These are phyloP conservation scores for Drosophila littoralis DNA, from an alignment of 1,140 invertebrate species.

Conservation along the genomic window DNA sequence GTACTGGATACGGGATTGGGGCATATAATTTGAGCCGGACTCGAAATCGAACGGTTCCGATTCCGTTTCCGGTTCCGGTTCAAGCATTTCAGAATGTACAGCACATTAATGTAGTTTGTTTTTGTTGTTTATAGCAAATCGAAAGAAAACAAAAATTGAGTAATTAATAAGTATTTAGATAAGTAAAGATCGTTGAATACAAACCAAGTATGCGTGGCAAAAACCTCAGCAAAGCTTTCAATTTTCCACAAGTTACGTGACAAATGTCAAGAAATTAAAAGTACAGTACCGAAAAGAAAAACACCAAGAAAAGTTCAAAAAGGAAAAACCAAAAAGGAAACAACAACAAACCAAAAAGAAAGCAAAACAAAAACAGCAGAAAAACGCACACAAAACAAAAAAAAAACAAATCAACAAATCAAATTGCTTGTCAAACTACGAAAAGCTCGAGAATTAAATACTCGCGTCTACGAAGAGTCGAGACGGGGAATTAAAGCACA, in stretches of 20 bases:
- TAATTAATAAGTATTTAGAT: constrained; percentile 1
- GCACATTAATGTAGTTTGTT: constrained; percentile 27
- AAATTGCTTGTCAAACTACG: background rate
- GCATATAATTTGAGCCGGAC: too few relatives aligned
- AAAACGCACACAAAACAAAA: background rate
- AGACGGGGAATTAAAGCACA: too few relatives aligned
- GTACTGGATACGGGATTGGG: too few relatives aligned
- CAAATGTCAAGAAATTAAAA: constrained; percentile 37
- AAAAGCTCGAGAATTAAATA: background rate
- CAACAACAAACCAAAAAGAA: constrained; percentile 5
- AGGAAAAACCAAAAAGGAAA: constrained; percentile 37
- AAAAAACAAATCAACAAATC: background rate
- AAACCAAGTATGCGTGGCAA: constrained; percentile 75
- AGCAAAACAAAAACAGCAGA: constrained; percentile 6
- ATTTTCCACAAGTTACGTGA: constrained; percentile 43
- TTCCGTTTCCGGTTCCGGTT: background rate
- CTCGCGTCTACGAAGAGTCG: too few relatives aligned
- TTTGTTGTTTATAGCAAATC: constrained; percentile 10
- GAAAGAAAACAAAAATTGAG: background rate
- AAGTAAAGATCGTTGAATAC: constrained; percentile 54
- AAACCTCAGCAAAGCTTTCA: constrained; percentile 75
- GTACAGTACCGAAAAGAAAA: constrained; percentile 45
- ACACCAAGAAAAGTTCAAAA: constrained; percentile 39
- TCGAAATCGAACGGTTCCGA: too few relatives aligned
- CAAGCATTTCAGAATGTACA: constrained; percentile 27